These are phyloP conservation scores for Cyanoramphus novaezelandiae DNA, from an alignment of 2,113 vertebrate species.

Conservation along the genomic window DNA sequence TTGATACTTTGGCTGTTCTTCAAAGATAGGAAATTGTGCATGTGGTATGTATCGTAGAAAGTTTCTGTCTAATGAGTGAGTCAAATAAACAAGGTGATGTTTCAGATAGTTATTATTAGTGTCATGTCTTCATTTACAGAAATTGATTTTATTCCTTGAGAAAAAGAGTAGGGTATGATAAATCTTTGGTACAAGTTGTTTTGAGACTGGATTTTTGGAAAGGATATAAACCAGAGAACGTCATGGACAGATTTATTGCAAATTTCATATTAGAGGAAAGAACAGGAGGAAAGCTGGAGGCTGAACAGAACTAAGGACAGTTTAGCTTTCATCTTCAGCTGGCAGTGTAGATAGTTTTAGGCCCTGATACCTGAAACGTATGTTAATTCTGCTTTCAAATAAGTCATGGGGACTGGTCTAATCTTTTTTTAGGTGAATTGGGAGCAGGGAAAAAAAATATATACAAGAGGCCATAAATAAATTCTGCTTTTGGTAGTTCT, in stretches of 20 bases:
- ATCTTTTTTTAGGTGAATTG: neutral
- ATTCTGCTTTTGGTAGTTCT: neutral
- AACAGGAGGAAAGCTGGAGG: neutral
- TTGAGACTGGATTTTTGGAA: constrained; percentile 14
- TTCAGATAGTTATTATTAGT: neutral
- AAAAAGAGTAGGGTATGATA: neutral
- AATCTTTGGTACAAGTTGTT: neutral
- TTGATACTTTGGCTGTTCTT: neutral
- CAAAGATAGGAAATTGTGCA: neutral
- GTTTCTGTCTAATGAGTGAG: neutral
- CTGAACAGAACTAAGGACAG: neutral
- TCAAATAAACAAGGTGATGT: neutral
- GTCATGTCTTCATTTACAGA: neutral
- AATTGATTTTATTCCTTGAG: neutral
- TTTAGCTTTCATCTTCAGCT: neutral
- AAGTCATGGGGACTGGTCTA: neutral
- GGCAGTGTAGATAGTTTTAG: neutral
- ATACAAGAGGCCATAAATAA: neutral
- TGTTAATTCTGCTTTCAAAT: neutral
- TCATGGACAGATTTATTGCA: neutral
- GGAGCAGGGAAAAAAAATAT: neutral
- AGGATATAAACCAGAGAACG: neutral
- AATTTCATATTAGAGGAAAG: neutral
- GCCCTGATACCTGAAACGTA: neutral
- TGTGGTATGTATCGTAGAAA: accelerated